Evolutionary conservation across 2,888 invertebrate species (phyloP), one percentile per base, ranked within the genome.

Genomic region (Seira ritae): DNA sequence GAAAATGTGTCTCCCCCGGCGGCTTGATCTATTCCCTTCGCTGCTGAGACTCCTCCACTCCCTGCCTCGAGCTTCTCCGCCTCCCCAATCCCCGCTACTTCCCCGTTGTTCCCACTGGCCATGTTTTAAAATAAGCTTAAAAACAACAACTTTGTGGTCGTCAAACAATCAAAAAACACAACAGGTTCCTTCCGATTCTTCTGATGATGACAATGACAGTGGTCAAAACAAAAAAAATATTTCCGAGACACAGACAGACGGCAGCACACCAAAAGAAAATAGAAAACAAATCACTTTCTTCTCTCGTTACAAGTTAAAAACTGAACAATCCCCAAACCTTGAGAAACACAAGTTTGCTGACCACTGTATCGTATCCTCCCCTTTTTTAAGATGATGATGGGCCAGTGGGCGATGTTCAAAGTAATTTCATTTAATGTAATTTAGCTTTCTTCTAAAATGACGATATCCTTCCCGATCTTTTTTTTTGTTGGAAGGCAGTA

Each of bases 21-120:
- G 78, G 80, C 80, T 73, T 83, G 72, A 78, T 84, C 80, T 78
- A 76, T 78, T 65, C 77, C 82, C 65, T 83, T 83, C 79, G 70
- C 84, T 75, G 84, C n/a, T n/a, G 83, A 78, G 78, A 75, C 79
- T 74, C 71, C 81, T 75, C 73, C 73, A 74, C 74, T 79, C 67
- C n/a, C n/a, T n/a, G 31, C 8, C 46, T 66, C 12, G 77, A 83
- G 73, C 77, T 77, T 74, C 55, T 83, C 82, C 76, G 75, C 75
- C 17, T 83, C 82, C 46, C 77, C 82, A 83, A 83, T 72, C 73
- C 82, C 70, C 20, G 77, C 79, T 66, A 84, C 46, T 77, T 86
- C 85, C 72, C 85, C 85, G 71, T 84, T 84, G 84, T 84, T 86
- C 80, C 84, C 85, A 86, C 85, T 86, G 84, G 84, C 85, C 85